These are phyloP conservation scores for Drosophila saltans DNA, from an alignment of 1,140 invertebrate genomes.

Conservation along the genomic window DNA sequence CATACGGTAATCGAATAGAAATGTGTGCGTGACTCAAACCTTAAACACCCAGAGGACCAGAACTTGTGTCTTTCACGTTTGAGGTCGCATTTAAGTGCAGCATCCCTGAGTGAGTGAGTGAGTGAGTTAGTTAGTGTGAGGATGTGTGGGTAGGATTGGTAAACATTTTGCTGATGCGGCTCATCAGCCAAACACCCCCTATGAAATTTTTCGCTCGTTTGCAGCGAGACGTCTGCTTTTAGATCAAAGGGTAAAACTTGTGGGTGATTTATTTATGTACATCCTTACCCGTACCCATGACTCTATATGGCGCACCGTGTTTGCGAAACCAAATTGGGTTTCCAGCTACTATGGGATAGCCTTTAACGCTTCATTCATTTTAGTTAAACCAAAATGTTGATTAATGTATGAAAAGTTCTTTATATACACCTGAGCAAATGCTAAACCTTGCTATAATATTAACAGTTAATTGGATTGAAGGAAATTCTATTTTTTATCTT, in stretches of 20 bases:
- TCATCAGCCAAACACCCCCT: constrained; percentile 44
- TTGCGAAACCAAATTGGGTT: constrained; percentile 52
- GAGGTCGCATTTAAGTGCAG: constrained; percentile 17
- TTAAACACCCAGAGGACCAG: constrained; percentile 1
- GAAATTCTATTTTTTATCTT: not conserved
- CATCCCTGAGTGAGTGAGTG: not conserved
- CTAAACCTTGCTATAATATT: not conserved
- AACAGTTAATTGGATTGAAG: constrained; percentile 9
- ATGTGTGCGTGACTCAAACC: constrained; percentile 18
- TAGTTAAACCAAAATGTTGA: constrained; percentile 11
- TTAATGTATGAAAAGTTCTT: constrained; percentile 6
- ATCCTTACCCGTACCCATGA: not conserved
- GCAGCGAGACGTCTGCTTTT: constrained; percentile 50
- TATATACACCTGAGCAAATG: constrained; percentile 9
- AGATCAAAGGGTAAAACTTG: constrained; percentile 61
- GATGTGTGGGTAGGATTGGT: not conserved
- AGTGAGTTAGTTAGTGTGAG: not conserved
- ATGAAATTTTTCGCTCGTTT: constrained; percentile 39
- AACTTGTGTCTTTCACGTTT: constrained; percentile 12
- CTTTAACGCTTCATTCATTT: constrained; percentile 52
- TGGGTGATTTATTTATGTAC: constrained; percentile 59
- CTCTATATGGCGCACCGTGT: not conserved
- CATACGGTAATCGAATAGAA: constrained; percentile 27
- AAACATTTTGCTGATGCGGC: constrained; percentile 25
- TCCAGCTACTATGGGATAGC: constrained; percentile 37